Evolutionary conservation across 2,797 vertebrate genomes (phyloP), one percentile per base, ranked within the genome.

Genomic region (Sebastes matsubarae): DNA sequence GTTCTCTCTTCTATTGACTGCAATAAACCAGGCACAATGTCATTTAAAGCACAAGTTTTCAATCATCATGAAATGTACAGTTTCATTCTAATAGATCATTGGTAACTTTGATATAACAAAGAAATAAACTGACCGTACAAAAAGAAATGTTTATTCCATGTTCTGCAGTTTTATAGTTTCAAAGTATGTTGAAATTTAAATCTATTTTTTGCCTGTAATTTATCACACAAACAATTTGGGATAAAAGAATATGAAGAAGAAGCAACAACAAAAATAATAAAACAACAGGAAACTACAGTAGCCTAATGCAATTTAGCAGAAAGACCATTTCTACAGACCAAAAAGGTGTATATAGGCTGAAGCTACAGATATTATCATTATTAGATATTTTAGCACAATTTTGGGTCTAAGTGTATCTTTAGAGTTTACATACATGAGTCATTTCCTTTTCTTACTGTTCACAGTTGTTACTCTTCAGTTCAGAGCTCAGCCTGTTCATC

Each of bases 401-500:
- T 25, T 1, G 5, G 9, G 30, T 1, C 22, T 42, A n/a, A 30
- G 38, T 58, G 7, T 38, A 3, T 59, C 36, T 64, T 24, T 27
- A n/a, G 3, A 57, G 36, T 68, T 71, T 6, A 55, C n/a, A 30
- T 13, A 27, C 8, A 24, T 80, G 72, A 87, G 24, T 80, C 57
- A 82, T 72, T 78, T 82, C 58, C 69, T 76, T 68, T 0, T 30
- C 8, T 54, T 59, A 14, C 7, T 22, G 27, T n/a, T 79, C 3
- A 46, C 42, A 18, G 42, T 7, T 42, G 27, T 29, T 29, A 29
- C 24, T 72, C 55, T 30, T 76, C 22, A 67, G n/a, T 75, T 81
- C 58, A 81, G 14, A 36, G 69, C 52, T 79, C 22, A 70, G 25
- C 9, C 57, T 73, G 57, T 63, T 30, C 57, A 50, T 86, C 34